Evolutionary conservation across 2,888 invertebrate genomes (phyloP).

Genomic region (Dicyrtomina minuta): DNA sequence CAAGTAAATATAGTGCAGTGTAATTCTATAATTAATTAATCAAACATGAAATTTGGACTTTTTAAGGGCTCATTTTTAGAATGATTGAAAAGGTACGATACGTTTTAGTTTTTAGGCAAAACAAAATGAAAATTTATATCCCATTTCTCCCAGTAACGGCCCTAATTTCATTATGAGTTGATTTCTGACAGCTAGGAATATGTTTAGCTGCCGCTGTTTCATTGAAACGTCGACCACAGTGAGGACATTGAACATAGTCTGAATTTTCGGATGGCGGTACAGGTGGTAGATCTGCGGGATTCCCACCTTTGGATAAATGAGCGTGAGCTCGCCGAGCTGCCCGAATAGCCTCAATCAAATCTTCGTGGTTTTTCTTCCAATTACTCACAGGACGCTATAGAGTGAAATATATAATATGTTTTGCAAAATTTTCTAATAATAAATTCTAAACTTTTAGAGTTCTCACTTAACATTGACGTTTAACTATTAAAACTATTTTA

Average conservation of each 20-base stretch:
- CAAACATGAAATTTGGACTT: too few species aligned
- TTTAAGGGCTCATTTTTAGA: too few species aligned
- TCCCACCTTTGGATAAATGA: constrained; percentile 79
- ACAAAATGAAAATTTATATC: too few species aligned
- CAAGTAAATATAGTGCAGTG: too few species aligned
- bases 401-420: too few species aligned
- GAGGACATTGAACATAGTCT: constrained; percentile 28
- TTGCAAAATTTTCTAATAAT: background rate
- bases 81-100: too few species aligned
- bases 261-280: constrained; percentile 63
- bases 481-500: too few species aligned
- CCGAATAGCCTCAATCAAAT: constrained; percentile 86
- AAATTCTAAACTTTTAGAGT: background rate
- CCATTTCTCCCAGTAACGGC: too few species aligned
- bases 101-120: too few species aligned
- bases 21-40: too few species aligned
- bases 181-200: constrained; percentile 21
- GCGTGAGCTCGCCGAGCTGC: constrained; percentile 83
- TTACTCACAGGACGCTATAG: constrained; percentile 58
- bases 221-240: constrained; percentile 33
- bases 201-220: constrained; percentile 23
- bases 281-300: constrained; percentile 77
- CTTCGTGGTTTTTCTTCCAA: constrained; percentile 92
- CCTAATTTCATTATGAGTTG: constrained; percentile 5
- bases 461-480: background rate